A percentile compares a stretch with the other conserved stretches of the same genome.
Evolutionary conservation across 2,797 vertebrate genomes (phyloP).

Genomic region (Anabacerthia variegaticeps): DNA sequence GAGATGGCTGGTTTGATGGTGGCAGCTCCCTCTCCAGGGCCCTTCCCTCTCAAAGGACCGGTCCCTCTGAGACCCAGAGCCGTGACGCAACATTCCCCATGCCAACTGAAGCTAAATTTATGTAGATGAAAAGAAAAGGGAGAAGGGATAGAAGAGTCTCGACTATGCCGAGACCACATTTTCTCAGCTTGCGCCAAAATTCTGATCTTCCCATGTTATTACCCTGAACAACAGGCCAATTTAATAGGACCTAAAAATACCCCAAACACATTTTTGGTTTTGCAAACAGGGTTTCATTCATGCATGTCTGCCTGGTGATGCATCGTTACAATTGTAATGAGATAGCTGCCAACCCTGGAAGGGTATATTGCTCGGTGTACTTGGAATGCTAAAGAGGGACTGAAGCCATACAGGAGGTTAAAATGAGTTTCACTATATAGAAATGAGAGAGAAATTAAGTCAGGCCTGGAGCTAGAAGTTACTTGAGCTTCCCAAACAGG

Average conservation of each 20-base stretch:
- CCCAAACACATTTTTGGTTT: conserved; percentile 14
- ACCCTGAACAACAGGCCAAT: background rate
- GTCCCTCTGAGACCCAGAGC: background rate
- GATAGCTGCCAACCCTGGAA: background rate
- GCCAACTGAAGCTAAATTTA: background rate
- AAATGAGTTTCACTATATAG: background rate
- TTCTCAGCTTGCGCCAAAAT: background rate
- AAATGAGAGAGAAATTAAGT: background rate
- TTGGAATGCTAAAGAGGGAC: background rate
- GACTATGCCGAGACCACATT: accelerated
- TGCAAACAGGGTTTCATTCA: background rate
- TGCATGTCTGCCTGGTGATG: background rate
- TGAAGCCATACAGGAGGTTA: background rate
- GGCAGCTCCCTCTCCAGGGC: background rate
- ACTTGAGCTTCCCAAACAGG: background rate
- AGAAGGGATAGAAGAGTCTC: background rate
- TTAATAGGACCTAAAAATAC: conserved; percentile 17
- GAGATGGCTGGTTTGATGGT: background rate
- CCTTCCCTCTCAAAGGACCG: background rate
- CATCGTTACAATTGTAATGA: background rate
- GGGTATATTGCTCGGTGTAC: background rate
- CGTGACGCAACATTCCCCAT: accelerated
- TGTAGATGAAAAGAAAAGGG: background rate
- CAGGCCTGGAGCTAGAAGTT: background rate
- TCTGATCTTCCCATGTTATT: background rate